Conservation (phyloP, 2,113 vertebrate genomes). For the Anarrhichthys ocellatus region DNA sequence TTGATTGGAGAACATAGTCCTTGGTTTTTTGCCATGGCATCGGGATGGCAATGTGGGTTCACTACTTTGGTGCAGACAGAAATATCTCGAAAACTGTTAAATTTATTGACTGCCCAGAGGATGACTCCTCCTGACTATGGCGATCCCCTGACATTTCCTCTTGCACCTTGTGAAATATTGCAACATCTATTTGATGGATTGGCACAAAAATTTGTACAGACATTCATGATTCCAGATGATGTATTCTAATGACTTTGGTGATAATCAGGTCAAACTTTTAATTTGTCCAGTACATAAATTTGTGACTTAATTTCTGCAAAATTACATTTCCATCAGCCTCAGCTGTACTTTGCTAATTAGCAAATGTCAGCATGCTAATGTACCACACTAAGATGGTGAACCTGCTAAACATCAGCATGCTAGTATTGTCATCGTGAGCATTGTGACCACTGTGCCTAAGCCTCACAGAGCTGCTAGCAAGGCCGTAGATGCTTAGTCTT, state of each 20-base stretch:
- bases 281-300: neutral
- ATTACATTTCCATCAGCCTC: neutral
- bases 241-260: neutral
- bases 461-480: neutral
- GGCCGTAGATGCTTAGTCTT: neutral
- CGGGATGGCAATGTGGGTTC: neutral
- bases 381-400: neutral
- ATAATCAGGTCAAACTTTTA: neutral
- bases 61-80: neutral
- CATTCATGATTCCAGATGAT: neutral
- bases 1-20: neutral
- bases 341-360: neutral
- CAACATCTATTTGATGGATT: neutral
- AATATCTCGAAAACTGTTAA: neutral
- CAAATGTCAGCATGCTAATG: neutral
- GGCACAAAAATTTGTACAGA: neutral
- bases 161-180: neutral
- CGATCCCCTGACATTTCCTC: neutral
- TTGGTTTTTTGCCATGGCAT: neutral
- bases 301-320: neutral
- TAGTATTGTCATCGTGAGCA: neutral
- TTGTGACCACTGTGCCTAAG: neutral
- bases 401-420: neutral
- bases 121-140: neutral
- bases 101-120: neutral